phyloP scores from a whole-genome alignment of 2,888 invertebrate species.

The Aethes cnicana region DNA sequence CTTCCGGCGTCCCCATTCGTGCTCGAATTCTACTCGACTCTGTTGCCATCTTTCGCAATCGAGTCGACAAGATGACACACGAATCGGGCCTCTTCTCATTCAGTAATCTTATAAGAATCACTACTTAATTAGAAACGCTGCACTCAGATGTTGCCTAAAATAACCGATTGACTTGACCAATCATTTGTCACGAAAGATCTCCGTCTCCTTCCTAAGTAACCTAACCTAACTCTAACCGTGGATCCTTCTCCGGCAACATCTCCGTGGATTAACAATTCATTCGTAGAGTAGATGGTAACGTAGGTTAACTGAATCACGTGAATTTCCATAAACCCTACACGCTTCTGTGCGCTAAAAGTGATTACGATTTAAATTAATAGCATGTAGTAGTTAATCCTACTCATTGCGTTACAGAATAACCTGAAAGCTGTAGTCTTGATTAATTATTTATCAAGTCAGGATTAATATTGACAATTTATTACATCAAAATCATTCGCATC shows the following conservation, averaged over 20 bases:
- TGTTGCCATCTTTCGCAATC: neutral
- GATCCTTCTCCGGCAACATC: slow-evolving; percentile 68
- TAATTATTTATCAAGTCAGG: too few species aligned
- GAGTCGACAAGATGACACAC: slow-evolving; percentile 2
- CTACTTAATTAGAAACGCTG: slow-evolving; percentile 33
- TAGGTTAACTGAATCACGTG: slow-evolving; percentile 38
- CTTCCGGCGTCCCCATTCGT: slow-evolving; percentile 5
- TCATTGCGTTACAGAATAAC: slow-evolving; percentile 12
- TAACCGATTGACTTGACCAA: too few species aligned
- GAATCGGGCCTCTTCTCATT: slow-evolving; percentile 3
- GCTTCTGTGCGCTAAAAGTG: slow-evolving; percentile 51
- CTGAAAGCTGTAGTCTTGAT: too few species aligned
- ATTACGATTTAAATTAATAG: slow-evolving; percentile 38
- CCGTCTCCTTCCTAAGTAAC: too few species aligned
- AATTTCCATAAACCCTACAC: slow-evolving; percentile 50
- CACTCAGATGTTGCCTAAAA: slow-evolving; percentile 57
- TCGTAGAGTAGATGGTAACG: slow-evolving; percentile 48
- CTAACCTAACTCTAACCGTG: too few species aligned
- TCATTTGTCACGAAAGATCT: too few species aligned
- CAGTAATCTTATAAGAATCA: slow-evolving; percentile 26
- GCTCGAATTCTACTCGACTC: slow-evolving; percentile 2
- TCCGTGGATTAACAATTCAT: slow-evolving; percentile 53
- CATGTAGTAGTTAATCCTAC: slow-evolving; percentile 42
- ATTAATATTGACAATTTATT: neutral
- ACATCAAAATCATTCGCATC: slow-evolving; percentile 1